Base-by-base conservation (phyloP, 2,888 invertebrate genomes). In the Nephrotoma appendiculata region DNA sequence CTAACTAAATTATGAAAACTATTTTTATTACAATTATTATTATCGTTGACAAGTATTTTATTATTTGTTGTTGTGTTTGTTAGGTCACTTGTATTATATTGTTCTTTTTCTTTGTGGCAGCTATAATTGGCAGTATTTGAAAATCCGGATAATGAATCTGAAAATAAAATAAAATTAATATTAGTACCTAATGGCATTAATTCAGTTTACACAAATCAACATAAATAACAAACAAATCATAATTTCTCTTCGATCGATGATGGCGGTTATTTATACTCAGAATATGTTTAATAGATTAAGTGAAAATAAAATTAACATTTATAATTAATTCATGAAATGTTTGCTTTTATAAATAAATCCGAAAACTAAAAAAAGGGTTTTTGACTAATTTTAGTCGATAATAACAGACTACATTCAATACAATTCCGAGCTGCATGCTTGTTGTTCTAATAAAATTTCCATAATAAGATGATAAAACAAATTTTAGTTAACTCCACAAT, bases 121-220 rank as follows among this genome's bases (percentile, higher is more conserved):
- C 91, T 90, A 91, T 91, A 89, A 91, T 92, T 89, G 92, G 92
- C 89, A 93, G 92, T 90, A 93, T 92, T 90, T 91, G 92, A 89
- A 84, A 84, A 15, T 42, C 9, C 43, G 43, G 84, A 43, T 84
- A 84, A 42, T 42, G n/a, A 15, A 84, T 84, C 84, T 84, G 84
- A n/a, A 84, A 48, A 42, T 42, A 42, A 83, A 84, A 84, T 5
- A 84, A 11, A 41, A 41, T 31, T 31, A 31, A 71, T 19, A 71
- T 52, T 52, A 15, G 15, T 52, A 19, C 19, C 19, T 19, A 52
- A 52, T 52, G 7, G 19, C 52, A 52, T 71, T 71, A 71, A 71
- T 71, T 71, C 31, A 71, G 3, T 9, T 7, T 31, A 71, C 71
- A 9, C 31, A 19, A 7, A 57, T 52, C 57, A 19, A 57, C 57